Conservation (phyloP, 1,140 invertebrate species). For the Habropoda laboriosa region DNA sequence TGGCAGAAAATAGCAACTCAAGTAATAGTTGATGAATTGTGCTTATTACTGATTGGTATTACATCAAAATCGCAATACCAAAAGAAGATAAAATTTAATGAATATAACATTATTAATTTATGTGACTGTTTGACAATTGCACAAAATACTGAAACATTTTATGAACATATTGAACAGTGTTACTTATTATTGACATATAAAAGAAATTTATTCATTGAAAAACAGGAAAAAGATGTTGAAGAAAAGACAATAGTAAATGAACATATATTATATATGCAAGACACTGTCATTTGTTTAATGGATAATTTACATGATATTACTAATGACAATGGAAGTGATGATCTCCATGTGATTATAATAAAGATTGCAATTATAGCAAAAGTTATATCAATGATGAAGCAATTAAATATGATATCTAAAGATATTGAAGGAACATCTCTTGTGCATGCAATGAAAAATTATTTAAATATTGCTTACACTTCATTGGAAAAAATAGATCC, state of each 20-base stretch:
- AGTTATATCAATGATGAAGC: conserved; percentile 60
- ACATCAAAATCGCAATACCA: conserved; percentile 71
- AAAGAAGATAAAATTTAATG: conserved; percentile 8
- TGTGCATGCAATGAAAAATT: conserved; percentile 11
- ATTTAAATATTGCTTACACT: conserved; percentile 37
- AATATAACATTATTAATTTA: neutral
- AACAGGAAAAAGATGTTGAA: neutral
- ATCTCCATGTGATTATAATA: conserved; percentile 58
- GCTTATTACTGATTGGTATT: conserved; percentile 68
- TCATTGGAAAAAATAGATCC: conserved; percentile 47
- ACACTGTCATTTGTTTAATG: conserved; percentile 55
- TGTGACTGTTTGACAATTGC: conserved; percentile 28
- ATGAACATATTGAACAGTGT: conserved; percentile 62
- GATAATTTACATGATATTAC: conserved; percentile 46
- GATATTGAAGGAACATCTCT: conserved; percentile 43
- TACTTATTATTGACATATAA: conserved; percentile 56
- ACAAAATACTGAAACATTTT: neutral
- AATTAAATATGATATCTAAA: conserved; percentile 58
- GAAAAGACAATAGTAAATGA: conserved; percentile 10
- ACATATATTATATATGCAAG: conserved; percentile 39
- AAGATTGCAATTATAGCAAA: conserved; percentile 62
- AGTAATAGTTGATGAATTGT: conserved; percentile 56
- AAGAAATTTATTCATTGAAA: conserved; percentile 38
- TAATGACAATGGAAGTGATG: conserved; percentile 34
- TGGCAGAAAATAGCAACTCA: conserved; percentile 47